A percentile compares a stretch with the other conserved stretches of the same genome.
phyloP scores from a whole-genome alignment of 2,797 vertebrate species.

The Chiloscyllium punctatum region DNA sequence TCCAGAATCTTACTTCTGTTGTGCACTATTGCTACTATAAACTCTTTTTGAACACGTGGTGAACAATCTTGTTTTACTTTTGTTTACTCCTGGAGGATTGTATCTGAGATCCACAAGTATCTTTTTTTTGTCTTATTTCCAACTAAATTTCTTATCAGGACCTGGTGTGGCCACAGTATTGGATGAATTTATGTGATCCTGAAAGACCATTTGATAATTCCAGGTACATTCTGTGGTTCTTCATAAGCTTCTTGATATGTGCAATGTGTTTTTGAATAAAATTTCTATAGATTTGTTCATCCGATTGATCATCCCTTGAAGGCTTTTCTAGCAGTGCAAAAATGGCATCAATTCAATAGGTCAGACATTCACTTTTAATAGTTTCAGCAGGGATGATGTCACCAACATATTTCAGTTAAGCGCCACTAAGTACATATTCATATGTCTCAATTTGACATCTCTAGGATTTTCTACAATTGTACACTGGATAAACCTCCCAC shows the following conservation, averaged over 20 bases:
- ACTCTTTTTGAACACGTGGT: not conserved
- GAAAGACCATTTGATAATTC: not conserved
- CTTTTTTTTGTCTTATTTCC: not conserved
- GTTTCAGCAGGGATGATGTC: not conserved
- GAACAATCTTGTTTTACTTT: not conserved
- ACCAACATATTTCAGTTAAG: not conserved
- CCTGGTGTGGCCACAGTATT: not conserved
- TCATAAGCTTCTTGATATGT: not conserved
- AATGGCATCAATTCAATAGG: not conserved
- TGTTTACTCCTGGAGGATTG: not conserved
- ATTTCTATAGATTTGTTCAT: not conserved
- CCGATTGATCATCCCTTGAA: not conserved
- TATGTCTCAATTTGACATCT: not conserved
- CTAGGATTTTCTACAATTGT: not conserved
- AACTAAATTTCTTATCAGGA: not conserved
- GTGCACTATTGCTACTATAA: not conserved
- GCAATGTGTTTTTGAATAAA: not conserved
- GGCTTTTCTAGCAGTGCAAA: not conserved
- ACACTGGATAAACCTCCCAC: not conserved
- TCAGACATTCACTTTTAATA: not conserved
- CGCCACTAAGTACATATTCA: not conserved
- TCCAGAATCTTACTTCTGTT: not conserved
- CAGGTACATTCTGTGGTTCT: not conserved
- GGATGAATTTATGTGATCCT: too few species aligned
- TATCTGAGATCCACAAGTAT: not conserved